phyloP scores from a whole-genome alignment of 2,797 vertebrate species.

The Bucorvus abyssinicus region DNA sequence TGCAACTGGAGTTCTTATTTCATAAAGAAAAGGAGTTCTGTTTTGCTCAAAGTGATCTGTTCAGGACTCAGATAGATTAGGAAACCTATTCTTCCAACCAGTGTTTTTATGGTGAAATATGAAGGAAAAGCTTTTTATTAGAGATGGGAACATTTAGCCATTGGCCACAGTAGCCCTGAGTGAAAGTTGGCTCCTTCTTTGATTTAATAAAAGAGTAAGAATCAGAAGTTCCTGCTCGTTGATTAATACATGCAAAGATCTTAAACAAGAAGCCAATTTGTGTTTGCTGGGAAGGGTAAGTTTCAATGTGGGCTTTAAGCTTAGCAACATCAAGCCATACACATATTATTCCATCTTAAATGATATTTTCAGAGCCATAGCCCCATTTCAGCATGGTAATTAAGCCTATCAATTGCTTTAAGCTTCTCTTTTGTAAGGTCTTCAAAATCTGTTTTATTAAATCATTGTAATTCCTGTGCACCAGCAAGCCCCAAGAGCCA shows the following conservation, averaged over 20 bases:
- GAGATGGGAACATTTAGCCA: not conserved
- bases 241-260: not conserved
- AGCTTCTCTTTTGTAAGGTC: not conserved
- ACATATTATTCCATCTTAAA: not conserved
- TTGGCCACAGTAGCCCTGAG: not conserved
- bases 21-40: not conserved
- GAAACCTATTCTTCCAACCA: accelerated
- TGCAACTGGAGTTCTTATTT: not conserved
- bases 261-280: not conserved
- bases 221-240: not conserved
- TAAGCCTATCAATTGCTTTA: not conserved
- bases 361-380: not conserved
- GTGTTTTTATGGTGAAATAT: not conserved
- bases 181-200: not conserved
- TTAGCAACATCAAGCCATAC: not conserved
- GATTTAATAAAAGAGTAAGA: not conserved
- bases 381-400: not conserved
- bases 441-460: not conserved
- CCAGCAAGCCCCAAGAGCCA: not conserved
- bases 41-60: not conserved
- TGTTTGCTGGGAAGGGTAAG: not conserved
- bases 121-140: not conserved
- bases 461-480: not conserved
- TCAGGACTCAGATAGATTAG: not conserved
- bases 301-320: not conserved